These are phyloP conservation scores for Camponotus floridanus DNA, from an alignment of 1,140 invertebrate species.

Conservation along the genomic window DNA sequence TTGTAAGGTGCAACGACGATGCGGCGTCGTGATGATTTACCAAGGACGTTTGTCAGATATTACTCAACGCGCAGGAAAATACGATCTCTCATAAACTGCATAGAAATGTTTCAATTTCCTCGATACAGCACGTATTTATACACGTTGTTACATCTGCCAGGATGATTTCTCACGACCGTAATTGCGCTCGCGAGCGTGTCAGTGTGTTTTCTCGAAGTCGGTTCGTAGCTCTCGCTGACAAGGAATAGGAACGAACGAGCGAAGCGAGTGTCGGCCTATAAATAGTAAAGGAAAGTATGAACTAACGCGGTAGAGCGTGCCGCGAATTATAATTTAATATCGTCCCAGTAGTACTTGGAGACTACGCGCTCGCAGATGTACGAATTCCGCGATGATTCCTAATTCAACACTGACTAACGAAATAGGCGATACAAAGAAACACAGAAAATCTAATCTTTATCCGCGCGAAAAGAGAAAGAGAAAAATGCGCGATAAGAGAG, in stretches of 20 bases:
- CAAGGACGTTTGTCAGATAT: slow-evolving; percentile 40
- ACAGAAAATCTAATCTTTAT: slow-evolving; percentile 6
- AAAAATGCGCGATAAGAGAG: slow-evolving; percentile 1
- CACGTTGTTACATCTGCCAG: slow-evolving; percentile 36
- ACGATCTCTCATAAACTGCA: slow-evolving; percentile 45
- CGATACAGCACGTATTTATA: slow-evolving; percentile 34
- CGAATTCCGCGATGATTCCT: slow-evolving; percentile 31
- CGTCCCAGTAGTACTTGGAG: slow-evolving; percentile 44
- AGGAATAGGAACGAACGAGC: slow-evolving; percentile 64
- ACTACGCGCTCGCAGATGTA: background rate
- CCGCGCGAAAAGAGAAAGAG: background rate
- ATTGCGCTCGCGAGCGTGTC: slow-evolving; percentile 38
- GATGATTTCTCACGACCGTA: slow-evolving; percentile 56
- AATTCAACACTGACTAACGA: background rate
- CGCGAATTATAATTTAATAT: slow-evolving; percentile 80
- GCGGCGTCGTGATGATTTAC: background rate
- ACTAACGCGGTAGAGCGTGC: slow-evolving; percentile 73
- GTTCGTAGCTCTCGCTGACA: slow-evolving; percentile 72
- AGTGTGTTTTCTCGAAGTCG: slow-evolving; percentile 47
- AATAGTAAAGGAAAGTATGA: slow-evolving; percentile 80
- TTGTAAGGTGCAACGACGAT: background rate
- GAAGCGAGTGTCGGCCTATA: slow-evolving; percentile 71
- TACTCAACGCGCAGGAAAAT: slow-evolving; percentile 36
- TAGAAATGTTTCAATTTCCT: slow-evolving; percentile 61
- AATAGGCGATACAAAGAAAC: background rate